Evolutionary conservation across 1,140 invertebrate genomes (phyloP).

Genomic region (Polypedilum pembai): DNA sequence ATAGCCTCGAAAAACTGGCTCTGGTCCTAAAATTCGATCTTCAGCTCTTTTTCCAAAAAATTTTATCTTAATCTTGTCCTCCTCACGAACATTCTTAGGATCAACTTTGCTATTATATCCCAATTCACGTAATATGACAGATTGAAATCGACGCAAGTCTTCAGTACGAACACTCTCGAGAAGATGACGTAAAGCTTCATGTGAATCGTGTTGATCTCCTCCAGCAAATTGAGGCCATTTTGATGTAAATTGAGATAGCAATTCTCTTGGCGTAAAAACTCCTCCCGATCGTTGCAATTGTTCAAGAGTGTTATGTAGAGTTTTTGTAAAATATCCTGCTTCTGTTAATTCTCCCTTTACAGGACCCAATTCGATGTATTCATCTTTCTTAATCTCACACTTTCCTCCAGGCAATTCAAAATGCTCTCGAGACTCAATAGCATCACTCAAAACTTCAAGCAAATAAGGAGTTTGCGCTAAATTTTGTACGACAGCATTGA

Average conservation of each 20-base stretch:
- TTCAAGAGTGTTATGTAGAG: constrained; percentile 58
- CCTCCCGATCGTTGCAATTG: constrained; percentile 56
- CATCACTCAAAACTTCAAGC: constrained; percentile 60
- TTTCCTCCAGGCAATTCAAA: constrained; percentile 63
- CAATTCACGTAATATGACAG: constrained; percentile 62
- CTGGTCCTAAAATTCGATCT: constrained; percentile 69
- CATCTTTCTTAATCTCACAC: constrained; percentile 47
- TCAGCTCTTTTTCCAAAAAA: constrained; percentile 75
- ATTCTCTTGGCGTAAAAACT: constrained; percentile 59
- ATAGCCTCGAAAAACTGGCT: constrained; percentile 81
- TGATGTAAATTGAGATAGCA: constrained; percentile 67
- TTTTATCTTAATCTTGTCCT: constrained; percentile 64
- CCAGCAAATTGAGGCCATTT: constrained; percentile 79
- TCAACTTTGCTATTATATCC: constrained; percentile 59
- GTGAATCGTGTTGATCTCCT: constrained; percentile 94
- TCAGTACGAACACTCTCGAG: constrained; percentile 71
- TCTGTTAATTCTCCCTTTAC: constrained; percentile 61
- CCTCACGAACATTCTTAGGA: constrained; percentile 62
- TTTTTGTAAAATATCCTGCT: constrained; percentile 60
- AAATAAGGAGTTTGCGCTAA: constrained; percentile 79
- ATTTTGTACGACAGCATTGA: constrained; percentile 91
- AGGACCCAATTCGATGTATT: constrained; percentile 49
- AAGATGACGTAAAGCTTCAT: constrained; percentile 85
- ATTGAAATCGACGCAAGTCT: constrained; percentile 66
- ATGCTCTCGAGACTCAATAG: constrained; percentile 56